These are phyloP conservation scores for Galago senegalensis DNA, from an alignment of 2,797 vertebrate species.

Conservation along the genomic window DNA sequence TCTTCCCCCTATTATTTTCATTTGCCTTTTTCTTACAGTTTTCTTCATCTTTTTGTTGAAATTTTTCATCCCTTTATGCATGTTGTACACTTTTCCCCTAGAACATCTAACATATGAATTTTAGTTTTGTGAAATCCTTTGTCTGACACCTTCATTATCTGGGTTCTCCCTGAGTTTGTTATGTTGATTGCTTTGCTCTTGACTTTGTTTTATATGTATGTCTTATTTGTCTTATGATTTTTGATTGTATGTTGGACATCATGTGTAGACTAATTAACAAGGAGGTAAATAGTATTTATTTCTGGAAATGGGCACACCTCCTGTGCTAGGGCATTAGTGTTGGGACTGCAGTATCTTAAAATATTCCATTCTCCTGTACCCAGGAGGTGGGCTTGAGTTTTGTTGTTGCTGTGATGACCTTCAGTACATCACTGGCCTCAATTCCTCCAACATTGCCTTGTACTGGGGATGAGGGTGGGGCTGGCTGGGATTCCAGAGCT, in stretches of 20 bases:
- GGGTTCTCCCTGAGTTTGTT: neutral
- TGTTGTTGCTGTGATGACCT: neutral
- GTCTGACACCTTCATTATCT: neutral
- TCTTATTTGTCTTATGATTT: neutral
- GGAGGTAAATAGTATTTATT: neutral
- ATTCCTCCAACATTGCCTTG: neutral
- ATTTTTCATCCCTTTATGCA: neutral
- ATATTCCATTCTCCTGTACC: neutral
- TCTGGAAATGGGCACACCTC: neutral
- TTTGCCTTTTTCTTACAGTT: slow-evolving; percentile 5
- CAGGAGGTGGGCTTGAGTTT: neutral
- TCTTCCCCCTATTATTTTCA: neutral
- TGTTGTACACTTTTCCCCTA: no score
- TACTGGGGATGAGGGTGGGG: neutral
- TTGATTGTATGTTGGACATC: neutral
- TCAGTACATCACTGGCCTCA: neutral
- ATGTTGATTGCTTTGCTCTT: neutral
- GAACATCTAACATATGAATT: neutral
- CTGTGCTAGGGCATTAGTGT: neutral
- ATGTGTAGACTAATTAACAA: neutral
- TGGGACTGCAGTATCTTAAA: neutral
- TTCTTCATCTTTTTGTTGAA: neutral
- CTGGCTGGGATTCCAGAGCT: neutral
- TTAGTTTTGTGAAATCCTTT: neutral
- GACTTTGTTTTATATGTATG: neutral